These are phyloP conservation scores for Ornithorhynchus anatinus DNA, from an alignment of 2,113 vertebrate species.

Conservation along the genomic window DNA sequence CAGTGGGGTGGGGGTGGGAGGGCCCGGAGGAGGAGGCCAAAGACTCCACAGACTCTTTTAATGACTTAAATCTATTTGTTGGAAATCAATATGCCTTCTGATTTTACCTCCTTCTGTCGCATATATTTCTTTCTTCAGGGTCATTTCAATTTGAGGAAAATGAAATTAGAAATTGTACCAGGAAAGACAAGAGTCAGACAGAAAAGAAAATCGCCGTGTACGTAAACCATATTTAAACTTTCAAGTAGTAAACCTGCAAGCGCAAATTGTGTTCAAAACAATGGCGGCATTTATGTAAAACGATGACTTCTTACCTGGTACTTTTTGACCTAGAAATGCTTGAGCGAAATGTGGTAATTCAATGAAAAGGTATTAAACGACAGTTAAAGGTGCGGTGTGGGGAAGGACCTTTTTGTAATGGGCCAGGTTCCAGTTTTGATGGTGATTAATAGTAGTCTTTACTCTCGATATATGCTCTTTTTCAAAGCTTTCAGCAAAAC, in stretches of 20 bases:
- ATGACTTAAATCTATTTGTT: no score
- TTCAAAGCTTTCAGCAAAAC: neutral
- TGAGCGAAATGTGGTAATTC: slow-evolving; percentile 16
- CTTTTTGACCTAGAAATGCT: slow-evolving; percentile 8
- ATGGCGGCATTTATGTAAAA: slow-evolving; percentile 4
- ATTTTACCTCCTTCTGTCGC: no score
- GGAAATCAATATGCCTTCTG: no score
- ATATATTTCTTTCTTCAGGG: no score
- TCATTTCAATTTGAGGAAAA: no score
- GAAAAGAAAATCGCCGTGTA: neutral
- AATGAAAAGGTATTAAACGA: slow-evolving; percentile 20
- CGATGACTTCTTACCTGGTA: neutral
- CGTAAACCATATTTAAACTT: neutral
- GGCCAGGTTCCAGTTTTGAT: slow-evolving; percentile 31
- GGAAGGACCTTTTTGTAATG: no score
- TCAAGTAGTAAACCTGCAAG: slow-evolving; percentile 19
- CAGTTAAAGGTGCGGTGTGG: no score
- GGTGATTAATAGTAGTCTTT: slow-evolving; percentile 22
- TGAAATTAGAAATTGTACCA: no score
- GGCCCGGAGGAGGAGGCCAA: neutral
- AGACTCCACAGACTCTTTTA: neutral
- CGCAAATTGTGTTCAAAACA: neutral
- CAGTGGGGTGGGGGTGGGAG: neutral
- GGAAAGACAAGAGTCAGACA: no score
- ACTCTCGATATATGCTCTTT: neutral